phyloP scores from a whole-genome alignment of 2,888 invertebrate species.

The Ashinkailepas kermadecensis region DNA sequence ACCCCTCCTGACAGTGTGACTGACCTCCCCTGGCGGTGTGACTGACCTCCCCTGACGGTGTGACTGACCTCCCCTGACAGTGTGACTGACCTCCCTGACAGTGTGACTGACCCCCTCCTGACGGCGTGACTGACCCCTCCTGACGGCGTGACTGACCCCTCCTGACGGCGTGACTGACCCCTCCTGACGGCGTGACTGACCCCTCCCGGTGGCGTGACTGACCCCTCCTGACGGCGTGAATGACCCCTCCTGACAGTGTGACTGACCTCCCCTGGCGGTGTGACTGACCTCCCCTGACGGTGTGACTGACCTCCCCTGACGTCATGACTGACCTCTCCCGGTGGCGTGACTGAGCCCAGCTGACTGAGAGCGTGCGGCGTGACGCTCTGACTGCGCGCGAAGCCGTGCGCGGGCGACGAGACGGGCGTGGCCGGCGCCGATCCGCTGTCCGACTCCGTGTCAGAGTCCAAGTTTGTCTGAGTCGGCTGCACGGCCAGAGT shows the following conservation, averaged over 20 bases:
- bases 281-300: neutral
- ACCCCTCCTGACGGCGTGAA: too few relatives aligned
- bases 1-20: neutral
- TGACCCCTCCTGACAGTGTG: too few relatives aligned
- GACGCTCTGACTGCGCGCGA: neutral
- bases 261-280: neutral
- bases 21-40: too few relatives aligned
- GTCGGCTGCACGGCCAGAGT: neutral
- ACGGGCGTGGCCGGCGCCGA: neutral
- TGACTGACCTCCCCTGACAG: neutral
- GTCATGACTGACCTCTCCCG: too few relatives aligned
- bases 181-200: too few relatives aligned
- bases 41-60: too few relatives aligned
- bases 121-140: too few relatives aligned
- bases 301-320: neutral
- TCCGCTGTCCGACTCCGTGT: neutral
- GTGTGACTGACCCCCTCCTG: too few relatives aligned
- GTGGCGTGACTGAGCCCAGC: neutral
- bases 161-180: too few relatives aligned
- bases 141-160: too few relatives aligned
- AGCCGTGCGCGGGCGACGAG: neutral
- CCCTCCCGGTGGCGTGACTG: too few relatives aligned
- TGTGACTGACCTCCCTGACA: neutral
- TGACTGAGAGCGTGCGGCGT: conserved; percentile 9
- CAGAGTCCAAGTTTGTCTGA: neutral